Conservation (phyloP, 1,140 invertebrate genomes). For the Lordiphosa clarofinis region DNA sequence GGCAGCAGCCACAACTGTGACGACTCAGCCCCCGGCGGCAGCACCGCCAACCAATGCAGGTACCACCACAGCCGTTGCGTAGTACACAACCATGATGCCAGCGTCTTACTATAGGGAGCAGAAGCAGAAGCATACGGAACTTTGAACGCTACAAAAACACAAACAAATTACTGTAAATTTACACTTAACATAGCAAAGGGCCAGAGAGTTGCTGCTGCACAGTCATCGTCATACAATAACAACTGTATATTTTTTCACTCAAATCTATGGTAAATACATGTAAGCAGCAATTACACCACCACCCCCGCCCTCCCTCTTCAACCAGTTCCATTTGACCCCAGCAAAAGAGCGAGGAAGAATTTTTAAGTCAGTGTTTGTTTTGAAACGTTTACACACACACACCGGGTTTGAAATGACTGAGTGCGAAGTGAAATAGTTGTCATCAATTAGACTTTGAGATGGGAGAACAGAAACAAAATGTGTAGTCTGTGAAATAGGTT, state of each 20-base stretch:
- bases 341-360: no score
- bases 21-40: slow-evolving; percentile 49
- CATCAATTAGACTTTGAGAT: no score
- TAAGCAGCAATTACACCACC: slow-evolving; percentile 31
- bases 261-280: slow-evolving; percentile 70
- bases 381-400: no score
- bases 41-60: slow-evolving; percentile 64
- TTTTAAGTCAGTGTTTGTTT: no score
- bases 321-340: not conserved
- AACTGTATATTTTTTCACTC: slow-evolving; percentile 75
- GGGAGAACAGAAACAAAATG: no score
- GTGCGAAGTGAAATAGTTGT: no score
- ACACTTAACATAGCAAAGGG: slow-evolving; percentile 32
- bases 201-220: not conserved
- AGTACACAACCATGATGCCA: slow-evolving; percentile 76
- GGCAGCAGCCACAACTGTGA: slow-evolving; percentile 32
- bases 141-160: slow-evolving; percentile 7
- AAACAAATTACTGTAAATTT: slow-evolving; percentile 52
- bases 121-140: slow-evolving; percentile 9
- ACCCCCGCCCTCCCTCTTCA: not conserved
- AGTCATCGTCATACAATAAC: slow-evolving; percentile 47
- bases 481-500: no score
- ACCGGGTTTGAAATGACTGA: no score
- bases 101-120: slow-evolving; percentile 59
- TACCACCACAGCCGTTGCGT: slow-evolving; percentile 78